Base-by-base conservation (phyloP, 2,113 vertebrate species). In the Acanthisitta chloris region DNA sequence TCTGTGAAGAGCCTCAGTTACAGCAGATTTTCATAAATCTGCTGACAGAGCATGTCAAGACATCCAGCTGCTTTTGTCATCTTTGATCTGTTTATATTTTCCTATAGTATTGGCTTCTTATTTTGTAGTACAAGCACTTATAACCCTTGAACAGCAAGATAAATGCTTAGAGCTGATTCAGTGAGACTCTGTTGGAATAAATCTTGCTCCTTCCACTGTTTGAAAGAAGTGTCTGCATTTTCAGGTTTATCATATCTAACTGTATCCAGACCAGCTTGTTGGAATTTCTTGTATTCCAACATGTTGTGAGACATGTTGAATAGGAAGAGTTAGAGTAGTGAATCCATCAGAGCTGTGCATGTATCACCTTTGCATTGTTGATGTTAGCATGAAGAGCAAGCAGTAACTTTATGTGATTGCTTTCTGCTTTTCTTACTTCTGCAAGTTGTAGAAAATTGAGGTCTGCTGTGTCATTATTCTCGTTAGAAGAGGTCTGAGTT, bases 61-160 rank as follows among this genome's bases (percentile, higher is more conserved):
- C 76, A 87, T 10, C 51, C 40, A 45, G 17, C 48, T 78, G n/a
- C 61, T 82, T 96, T 96, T 94, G 51, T 84, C 64, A 61, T 71
- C 46, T 73, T 70, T 3, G 40, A 78, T 73, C 46, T 91, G 34
- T 78, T 95, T 91, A 9, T 91, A 92, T 84, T 92, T 94, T 91
- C 52, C 18, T 84, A 14, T 21, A 15, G 12, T 36, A 65, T 83
- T 76, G 64, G 43, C 24, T 91, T 6, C 33, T 79, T 81, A 34
- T 78, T 88, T 84, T 72, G 57, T 95, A 89, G 51, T 94, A 92
- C 43, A 86, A 88, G 78, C 57, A 79, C 66, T 89, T 79, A 72
- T 70, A 77, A 77, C 46, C 48, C 54, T 54, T 90, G 73, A 90
- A 42, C 58, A 88, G 54, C 42, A 86, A 88, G 79, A 61, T 67